Evolutionary conservation across 1,140 invertebrate genomes (phyloP), one percentile per base, ranked within the genome.

Genomic region (Yoshiicerus persimilis): DNA sequence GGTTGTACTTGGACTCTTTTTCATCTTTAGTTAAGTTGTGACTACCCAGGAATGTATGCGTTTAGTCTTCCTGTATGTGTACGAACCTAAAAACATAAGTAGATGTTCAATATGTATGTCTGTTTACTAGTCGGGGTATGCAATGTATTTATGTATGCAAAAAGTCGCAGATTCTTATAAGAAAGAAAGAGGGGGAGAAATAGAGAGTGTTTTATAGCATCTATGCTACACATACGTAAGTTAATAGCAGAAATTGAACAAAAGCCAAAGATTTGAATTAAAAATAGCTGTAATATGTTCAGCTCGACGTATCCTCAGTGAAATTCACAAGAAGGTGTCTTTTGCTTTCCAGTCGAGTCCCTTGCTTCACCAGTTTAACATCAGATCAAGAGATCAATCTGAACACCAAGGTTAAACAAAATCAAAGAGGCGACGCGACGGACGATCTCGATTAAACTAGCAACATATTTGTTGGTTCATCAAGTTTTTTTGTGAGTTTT

Each of bases 291-390:
- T 34, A 80, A 80, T 80, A 80, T 80, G 75, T 80, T 80, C 75
- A 80, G 75, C 75, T 80, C 47, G 8, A n/a, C 47, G 13, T 56
- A 56, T 56, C 47, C 20, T n/a, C 75, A 80, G 75, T 80, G 75
- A 80, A 80, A 80, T 80, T 80, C 75, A 32, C 34, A 80, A 34
- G 75, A 80, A 80, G 75, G 75, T 80, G 75, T 80, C 75, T 32
- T 87, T 47, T 77, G 25, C 32, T 83, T 75, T 39, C 47, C 86
- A 87, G 86, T 87, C 86, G 86, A 87, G 86, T 83, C 75, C 83
- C 86, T 87, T 39, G 39, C 86, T 80, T 80, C 39, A 83, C 23
- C 86, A 62, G 86, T 87, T 87, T 38, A 87, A 27, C 86, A 80
- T 80, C 75, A 32, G 75, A 34, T 56, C n/a, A 20, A 56, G n/a